A percentile compares a stretch with the other conserved stretches of the same genome.
phyloP scores from a whole-genome alignment of 2,797 vertebrate genomes.

The Brachymystax lenok region DNA sequence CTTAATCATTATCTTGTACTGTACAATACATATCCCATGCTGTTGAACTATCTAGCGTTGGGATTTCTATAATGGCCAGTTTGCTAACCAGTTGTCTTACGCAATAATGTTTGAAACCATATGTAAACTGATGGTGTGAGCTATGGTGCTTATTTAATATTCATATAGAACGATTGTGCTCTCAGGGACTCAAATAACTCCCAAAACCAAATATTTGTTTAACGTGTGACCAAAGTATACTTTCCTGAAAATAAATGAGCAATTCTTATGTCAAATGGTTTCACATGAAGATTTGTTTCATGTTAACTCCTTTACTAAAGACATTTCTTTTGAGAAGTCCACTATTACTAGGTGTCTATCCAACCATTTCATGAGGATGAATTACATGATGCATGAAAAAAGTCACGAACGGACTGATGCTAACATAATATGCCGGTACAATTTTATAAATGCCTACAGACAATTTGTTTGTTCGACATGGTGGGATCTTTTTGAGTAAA shows the following conservation, averaged over 20 bases:
- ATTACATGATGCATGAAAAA: no score
- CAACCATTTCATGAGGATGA: no score
- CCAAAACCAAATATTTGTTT: slow-evolving; percentile 22
- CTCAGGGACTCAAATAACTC: slow-evolving; percentile 72
- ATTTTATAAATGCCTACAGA: no score
- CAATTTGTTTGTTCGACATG: no score
- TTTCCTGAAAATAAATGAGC: background rate
- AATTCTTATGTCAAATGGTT: background rate
- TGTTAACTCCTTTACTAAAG: slow-evolving; percentile 18
- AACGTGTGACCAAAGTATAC: background rate
- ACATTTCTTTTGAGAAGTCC: slow-evolving; percentile 5
- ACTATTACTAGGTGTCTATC: no score
- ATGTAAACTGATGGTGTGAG: slow-evolving; percentile 50
- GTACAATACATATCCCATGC: slow-evolving; percentile 58
- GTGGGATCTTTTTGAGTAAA: no score
- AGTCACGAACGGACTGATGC: no score
- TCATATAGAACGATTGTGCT: slow-evolving; percentile 49
- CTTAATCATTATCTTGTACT: slow-evolving; percentile 51
- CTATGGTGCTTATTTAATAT: slow-evolving; percentile 51
- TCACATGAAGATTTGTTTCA: slow-evolving; percentile 25
- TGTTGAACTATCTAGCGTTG: slow-evolving; percentile 39
- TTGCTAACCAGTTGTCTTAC: slow-evolving; percentile 13
- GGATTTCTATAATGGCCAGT: slow-evolving; percentile 59
- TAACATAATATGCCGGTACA: no score
- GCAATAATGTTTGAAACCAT: slow-evolving; percentile 30